Percentiles rank a stretch among this genome's conserved stretches.
Conservation (phyloP, 2,888 invertebrate species). For the Mesorhabditis belari region DNA sequence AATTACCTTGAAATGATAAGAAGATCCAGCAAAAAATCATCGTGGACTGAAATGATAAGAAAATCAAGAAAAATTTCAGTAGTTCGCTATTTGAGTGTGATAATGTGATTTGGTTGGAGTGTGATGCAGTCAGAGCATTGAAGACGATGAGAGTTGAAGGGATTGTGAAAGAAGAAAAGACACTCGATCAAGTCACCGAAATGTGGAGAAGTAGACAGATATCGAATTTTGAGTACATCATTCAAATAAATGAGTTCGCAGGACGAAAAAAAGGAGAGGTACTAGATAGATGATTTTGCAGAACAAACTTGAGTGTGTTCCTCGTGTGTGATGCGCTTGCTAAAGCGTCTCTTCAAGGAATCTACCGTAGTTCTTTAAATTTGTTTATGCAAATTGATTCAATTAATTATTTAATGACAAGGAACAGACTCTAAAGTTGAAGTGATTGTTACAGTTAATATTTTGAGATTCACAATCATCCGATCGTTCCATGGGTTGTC, state of each 20-base stretch:
- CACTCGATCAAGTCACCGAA: constrained; percentile 23
- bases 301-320: too few species aligned
- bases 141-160: neutral
- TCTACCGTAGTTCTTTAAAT: too few species aligned
- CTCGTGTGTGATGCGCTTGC: too few species aligned
- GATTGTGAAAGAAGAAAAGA: neutral
- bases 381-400: too few species aligned
- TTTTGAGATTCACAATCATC: constrained; percentile 73
- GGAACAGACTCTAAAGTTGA: constrained; percentile 59
- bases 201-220: constrained; percentile 79
- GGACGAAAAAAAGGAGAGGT: constrained; percentile 17
- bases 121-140: neutral
- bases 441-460: constrained; percentile 66
- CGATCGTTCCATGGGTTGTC: constrained; percentile 93
- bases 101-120: neutral
- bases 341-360: too few species aligned
- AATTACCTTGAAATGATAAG: too few species aligned
- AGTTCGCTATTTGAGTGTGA: neutral
- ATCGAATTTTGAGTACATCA: constrained; percentile 85
- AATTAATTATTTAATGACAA: too few species aligned
- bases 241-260: constrained; percentile 68
- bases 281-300: too few species aligned
- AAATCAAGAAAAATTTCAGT: too few species aligned
- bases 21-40: too few species aligned
- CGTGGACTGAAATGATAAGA: neutral